A percentile compares a stretch with the other conserved stretches of the same genome.
Evolutionary conservation across 2,113 vertebrate genomes (phyloP).

Genomic region (Ophthalmolycus amberensis): DNA sequence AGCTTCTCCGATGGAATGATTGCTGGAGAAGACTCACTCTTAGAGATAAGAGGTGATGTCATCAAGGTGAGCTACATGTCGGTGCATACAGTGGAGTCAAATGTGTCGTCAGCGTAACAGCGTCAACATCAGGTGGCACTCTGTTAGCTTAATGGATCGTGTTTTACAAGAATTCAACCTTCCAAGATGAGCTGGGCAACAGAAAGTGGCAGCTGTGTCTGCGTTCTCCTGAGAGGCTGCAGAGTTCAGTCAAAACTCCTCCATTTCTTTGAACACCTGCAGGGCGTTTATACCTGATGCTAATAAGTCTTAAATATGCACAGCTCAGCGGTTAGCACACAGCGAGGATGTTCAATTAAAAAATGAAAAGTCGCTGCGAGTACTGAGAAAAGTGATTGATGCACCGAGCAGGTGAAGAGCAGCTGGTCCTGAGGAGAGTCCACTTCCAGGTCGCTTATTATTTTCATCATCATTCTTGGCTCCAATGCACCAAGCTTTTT

Average conservation of each 20-base stretch:
- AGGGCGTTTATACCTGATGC: not conserved
- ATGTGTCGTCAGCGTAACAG: not conserved
- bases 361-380: not conserved
- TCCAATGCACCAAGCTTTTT: not conserved
- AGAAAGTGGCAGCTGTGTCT: constrained; percentile 10
- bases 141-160: not conserved
- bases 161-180: not conserved
- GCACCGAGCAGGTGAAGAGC: not conserved
- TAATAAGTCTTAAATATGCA: not conserved
- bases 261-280: not conserved
- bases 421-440: not conserved
- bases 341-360: not conserved
- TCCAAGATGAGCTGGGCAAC: not conserved
- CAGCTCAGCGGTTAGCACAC: not conserved
- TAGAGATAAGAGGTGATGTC: not conserved
- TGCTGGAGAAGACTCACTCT: not conserved
- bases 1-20: constrained; percentile 17
- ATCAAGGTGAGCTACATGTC: not conserved
- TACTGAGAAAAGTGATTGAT: not conserved
- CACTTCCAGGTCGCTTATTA: not conserved
- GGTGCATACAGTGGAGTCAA: not conserved
- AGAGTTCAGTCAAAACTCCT: not conserved
- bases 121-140: not conserved
- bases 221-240: not conserved
- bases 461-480: not conserved